phyloP scores from a whole-genome alignment of 2,888 invertebrate genomes.

The Allacma fusca region DNA sequence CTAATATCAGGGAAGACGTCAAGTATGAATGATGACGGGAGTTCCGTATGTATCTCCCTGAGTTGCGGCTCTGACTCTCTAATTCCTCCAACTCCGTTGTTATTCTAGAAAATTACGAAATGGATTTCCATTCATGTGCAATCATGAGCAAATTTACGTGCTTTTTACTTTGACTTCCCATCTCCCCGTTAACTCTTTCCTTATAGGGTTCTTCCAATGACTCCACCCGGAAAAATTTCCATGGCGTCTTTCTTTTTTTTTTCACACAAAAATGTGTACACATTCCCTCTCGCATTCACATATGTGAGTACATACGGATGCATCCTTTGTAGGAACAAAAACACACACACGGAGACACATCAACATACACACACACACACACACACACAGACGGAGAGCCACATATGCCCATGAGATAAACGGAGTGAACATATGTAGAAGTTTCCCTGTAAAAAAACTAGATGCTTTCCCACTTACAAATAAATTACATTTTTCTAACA shows the following conservation, averaged over 20 bases:
- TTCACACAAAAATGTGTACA: too few relatives aligned
- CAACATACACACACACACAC: too few relatives aligned
- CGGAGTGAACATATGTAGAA: too few relatives aligned
- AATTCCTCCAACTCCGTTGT: conserved; percentile 2
- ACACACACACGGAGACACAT: too few relatives aligned
- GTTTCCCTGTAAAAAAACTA: neutral
- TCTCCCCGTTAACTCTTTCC: neutral
- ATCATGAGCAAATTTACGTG: conserved; percentile 18
- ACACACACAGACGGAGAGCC: too few relatives aligned
- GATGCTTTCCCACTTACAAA: neutral
- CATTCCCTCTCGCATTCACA: too few relatives aligned
- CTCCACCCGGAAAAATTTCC: conserved; percentile 1
- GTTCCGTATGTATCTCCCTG: neutral
- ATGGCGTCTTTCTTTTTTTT: too few relatives aligned
- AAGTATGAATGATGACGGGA: conserved; percentile 17
- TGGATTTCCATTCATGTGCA: conserved; percentile 38
- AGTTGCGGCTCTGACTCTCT: neutral
- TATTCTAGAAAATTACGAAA: conserved; percentile 29
- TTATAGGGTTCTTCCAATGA: neutral
- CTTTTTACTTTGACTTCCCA: too few relatives aligned
- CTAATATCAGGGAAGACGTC: neutral
- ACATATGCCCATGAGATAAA: too few relatives aligned
- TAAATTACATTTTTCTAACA: too few relatives aligned
- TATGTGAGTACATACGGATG: too few relatives aligned
- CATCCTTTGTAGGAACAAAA: too few relatives aligned